These are phyloP conservation scores for Ridgeia piscesae DNA, from an alignment of 1,140 invertebrate species.

Conservation along the genomic window DNA sequence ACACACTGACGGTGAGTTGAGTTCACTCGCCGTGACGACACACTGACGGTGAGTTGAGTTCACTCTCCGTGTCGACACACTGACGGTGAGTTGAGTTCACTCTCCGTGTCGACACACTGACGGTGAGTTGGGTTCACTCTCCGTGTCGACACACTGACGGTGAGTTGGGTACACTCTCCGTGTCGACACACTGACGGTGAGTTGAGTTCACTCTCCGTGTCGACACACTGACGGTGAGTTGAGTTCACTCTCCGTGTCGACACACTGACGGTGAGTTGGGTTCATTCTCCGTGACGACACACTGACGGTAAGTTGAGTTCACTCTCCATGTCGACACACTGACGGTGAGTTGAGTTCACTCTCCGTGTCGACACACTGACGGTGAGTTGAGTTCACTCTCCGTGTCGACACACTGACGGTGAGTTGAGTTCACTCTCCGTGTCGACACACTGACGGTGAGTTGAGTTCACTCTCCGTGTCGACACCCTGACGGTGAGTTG, in stretches of 20 bases:
- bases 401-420: conserved; percentile 10
- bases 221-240: conserved; percentile 15
- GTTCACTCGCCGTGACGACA: neutral
- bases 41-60: conserved; percentile 8
- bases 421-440: neutral
- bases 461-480: neutral
- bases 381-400: conserved; percentile 6
- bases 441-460: conserved; percentile 12
- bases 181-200: conserved; percentile 12
- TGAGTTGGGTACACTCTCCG: neutral
- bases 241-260: neutral
- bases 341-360: conserved; percentile 11
- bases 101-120: neutral
- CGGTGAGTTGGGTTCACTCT: conserved; percentile 10
- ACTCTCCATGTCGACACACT: conserved; percentile 3
- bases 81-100: conserved; percentile 9
- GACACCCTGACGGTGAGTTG: conserved; percentile 16
- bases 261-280: conserved; percentile 13
- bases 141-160: neutral
- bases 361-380: neutral
- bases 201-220: neutral
- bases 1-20: conserved; percentile 13
- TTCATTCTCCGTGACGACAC: neutral
- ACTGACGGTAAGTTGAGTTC: too few relatives aligned
- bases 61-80: neutral